Percentiles rank a stretch among this genome's conserved stretches.
Evolutionary conservation across 2,113 vertebrate genomes (phyloP).

Genomic region (Corythornis vintsioides): DNA sequence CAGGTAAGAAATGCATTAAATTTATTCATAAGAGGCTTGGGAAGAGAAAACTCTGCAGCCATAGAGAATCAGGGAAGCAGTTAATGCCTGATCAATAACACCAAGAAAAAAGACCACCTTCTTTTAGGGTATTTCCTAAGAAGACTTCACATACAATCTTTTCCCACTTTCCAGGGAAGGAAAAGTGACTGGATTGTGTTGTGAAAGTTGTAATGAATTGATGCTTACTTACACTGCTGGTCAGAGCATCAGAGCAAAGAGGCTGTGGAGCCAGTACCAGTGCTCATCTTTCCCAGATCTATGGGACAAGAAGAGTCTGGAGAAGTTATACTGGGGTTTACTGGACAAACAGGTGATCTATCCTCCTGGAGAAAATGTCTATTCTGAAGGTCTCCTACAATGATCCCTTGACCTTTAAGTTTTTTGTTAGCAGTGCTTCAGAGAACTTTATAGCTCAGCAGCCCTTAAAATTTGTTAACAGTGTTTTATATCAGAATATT

Average conservation of each 20-base stretch:
- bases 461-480: background rate
- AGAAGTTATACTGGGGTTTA: background rate
- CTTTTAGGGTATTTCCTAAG: background rate
- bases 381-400: background rate
- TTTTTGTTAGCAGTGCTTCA: background rate
- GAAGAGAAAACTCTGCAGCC: background rate
- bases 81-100: background rate
- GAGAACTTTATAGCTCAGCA: background rate
- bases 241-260: background rate
- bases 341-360: background rate
- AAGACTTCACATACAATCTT: background rate
- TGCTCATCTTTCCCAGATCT: background rate
- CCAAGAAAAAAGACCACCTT: background rate
- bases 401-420: background rate
- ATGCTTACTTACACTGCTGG: background rate
- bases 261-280: background rate
- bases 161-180: background rate
- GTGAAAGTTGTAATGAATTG: background rate
- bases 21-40: background rate
- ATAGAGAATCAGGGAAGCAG: background rate
- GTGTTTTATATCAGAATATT: background rate
- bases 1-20: constrained; percentile 20
- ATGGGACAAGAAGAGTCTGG: background rate
- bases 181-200: background rate
- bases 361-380: background rate